These are phyloP conservation scores for Vannuccia rotundouncinata DNA, from an alignment of 2,888 invertebrate genomes.

Conservation along the genomic window DNA sequence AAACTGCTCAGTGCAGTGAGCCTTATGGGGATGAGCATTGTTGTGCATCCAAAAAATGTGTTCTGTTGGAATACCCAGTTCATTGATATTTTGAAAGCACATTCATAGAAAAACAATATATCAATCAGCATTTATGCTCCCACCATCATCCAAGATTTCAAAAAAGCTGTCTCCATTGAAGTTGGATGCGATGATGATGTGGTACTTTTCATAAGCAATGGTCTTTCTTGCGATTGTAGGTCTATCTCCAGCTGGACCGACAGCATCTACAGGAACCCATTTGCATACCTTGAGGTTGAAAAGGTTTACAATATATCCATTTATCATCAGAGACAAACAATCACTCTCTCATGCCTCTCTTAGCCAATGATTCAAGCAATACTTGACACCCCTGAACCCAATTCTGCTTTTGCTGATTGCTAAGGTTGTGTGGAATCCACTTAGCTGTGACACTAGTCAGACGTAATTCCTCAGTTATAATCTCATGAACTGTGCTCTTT, in stretches of 20 bases:
- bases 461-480: neutral
- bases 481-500: slow-evolving; percentile 1
- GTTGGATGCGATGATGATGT: neutral
- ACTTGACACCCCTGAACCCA: slow-evolving; percentile 5
- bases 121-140: neutral
- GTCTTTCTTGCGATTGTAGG: neutral
- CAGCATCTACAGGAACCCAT: neutral
- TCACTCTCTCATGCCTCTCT: neutral
- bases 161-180: neutral
- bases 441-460: neutral
- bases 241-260: neutral
- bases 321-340: neutral
- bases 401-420: neutral
- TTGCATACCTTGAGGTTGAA: neutral
- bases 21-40: neutral
- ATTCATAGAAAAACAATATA: neutral
- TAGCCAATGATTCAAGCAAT: neutral
- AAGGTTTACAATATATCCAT: neutral
- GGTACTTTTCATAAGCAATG: neutral
- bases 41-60: neutral
- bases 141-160: neutral
- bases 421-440: neutral
- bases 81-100: neutral
- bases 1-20: neutral
- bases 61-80: neutral